These are phyloP conservation scores for Oreotrochilus melanogaster DNA, from an alignment of 2,113 vertebrate genomes.

Conservation along the genomic window DNA sequence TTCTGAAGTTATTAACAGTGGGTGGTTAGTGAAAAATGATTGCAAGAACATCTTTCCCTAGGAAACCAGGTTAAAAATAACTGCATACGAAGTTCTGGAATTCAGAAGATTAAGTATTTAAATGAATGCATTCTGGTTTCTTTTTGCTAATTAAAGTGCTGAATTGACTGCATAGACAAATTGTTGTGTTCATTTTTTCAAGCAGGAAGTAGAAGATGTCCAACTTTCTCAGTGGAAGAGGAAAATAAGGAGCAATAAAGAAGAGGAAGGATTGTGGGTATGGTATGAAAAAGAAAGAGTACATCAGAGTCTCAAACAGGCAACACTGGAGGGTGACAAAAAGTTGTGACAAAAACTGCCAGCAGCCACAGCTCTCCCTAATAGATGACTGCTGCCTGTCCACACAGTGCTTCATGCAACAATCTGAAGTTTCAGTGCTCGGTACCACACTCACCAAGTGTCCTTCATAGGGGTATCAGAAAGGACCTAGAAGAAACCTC, in stretches of 20 bases:
- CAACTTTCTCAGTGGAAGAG: neutral
- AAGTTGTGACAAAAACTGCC: neutral
- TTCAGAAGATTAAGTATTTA: constrained; percentile 34
- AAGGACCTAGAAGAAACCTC: neutral
- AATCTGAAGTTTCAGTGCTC: neutral
- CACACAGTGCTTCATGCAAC: fast-evolving
- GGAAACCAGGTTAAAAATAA: constrained; percentile 59
- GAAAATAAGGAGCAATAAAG: neutral
- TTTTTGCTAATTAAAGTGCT: constrained; percentile 12
- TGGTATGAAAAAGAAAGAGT: neutral
- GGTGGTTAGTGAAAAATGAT: constrained; percentile 50
- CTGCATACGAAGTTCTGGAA: neutral
- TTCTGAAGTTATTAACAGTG: constrained; percentile 40
- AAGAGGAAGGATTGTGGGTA: neutral
- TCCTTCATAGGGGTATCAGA: neutral
- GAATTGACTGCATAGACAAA: neutral
- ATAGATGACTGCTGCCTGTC: neutral
- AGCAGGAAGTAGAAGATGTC: neutral
- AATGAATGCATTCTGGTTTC: neutral
- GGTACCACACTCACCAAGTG: neutral
- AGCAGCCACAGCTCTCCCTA: neutral
- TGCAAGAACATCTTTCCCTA: constrained; percentile 32
- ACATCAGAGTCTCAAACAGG: neutral
- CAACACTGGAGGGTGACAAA: neutral
- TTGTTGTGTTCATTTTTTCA: neutral